Evolutionary conservation across 1,140 invertebrate species (phyloP), one percentile per base, ranked within the genome.

Genomic region (Pomacea maculata): DNA sequence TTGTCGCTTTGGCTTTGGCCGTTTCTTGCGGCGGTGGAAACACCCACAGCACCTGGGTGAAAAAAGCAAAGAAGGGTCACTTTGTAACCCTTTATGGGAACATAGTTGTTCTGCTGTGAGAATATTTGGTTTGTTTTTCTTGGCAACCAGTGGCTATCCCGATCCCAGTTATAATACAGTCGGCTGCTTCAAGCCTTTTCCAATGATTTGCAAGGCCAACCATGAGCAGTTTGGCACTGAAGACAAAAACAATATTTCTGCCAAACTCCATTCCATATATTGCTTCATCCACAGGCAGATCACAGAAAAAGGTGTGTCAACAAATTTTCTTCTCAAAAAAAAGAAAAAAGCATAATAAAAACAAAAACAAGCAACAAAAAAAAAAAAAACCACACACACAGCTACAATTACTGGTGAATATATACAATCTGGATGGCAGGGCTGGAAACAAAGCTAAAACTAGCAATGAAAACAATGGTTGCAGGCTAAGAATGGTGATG

Each of bases 1-100:
- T 79, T 83, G 80, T 54, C 85, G 83, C 80, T 89, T 89, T 73
- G 81, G 75, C 81, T 86, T 87, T 70, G 81, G 77, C 71, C 81
- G 82, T 79, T 84, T 87, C 83, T 85, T 85, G 75, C 77, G 81
- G 74, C 82, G 77, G 65, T 82, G 78, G 76, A 87, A 88, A 80
- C 87, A 89, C 15, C 83, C 82, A 82, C 88, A 89, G 84, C 88
- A 89, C 84, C 87, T 89, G 85, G 70, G 78, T 52, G 70, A 73
- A 74, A 84, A 82, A 79, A 82, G 72, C 78, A 80, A 80, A 80
- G 71, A 77, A 78, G 75, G 55, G 57, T 61, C 57, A 61, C 57
- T 14, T 61, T 61, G 57, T 61, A 61, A 61, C 57, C 57, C 57
- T 61, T 61, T 61, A 61, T 9, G 57, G 15, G 57, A 61, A 61